These are phyloP conservation scores for Zhuqinia jingwanae DNA, from an alignment of 2,888 invertebrate species.

Conservation along the genomic window DNA sequence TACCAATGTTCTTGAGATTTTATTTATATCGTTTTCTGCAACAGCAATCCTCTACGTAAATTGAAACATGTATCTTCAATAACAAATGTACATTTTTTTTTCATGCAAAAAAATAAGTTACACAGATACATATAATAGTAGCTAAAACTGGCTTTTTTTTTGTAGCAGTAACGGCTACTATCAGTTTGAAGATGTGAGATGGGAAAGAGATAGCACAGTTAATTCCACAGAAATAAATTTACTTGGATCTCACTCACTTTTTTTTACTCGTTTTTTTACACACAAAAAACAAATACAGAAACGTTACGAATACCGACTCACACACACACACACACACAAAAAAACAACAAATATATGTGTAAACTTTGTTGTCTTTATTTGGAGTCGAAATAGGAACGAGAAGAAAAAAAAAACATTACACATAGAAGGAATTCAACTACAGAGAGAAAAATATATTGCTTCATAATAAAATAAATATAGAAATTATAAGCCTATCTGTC, in stretches of 20 bases:
- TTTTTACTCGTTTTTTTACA: too few relatives aligned
- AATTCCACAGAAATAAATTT: conserved; percentile 60
- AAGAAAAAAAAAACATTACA: too few relatives aligned
- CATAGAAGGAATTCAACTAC: too few relatives aligned
- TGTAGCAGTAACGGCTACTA: background rate
- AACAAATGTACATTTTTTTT: conserved; percentile 6
- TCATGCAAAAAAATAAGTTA: background rate
- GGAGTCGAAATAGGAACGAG: too few relatives aligned
- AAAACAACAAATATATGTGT: too few relatives aligned
- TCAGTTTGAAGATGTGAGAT: conserved; percentile 25
- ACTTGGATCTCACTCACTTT: conserved; percentile 27
- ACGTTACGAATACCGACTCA: too few relatives aligned
- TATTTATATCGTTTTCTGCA: too few relatives aligned
- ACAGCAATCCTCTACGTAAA: conserved; percentile 23
- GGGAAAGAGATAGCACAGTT: conserved; percentile 35
- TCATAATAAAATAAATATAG: conserved; percentile 20
- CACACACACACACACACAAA: too few relatives aligned
- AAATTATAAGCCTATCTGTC: conserved; percentile 36
- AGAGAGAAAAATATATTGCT: conserved; percentile 20
- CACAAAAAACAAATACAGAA: too few relatives aligned
- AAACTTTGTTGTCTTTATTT: too few relatives aligned
- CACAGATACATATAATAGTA: background rate
- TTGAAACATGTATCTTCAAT: conserved; percentile 41
- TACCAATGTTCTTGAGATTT: too few relatives aligned
- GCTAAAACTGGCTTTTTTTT: background rate